Base-by-base conservation (phyloP, 2,797 vertebrate species). In the Pogoniulus pusillus region DNA sequence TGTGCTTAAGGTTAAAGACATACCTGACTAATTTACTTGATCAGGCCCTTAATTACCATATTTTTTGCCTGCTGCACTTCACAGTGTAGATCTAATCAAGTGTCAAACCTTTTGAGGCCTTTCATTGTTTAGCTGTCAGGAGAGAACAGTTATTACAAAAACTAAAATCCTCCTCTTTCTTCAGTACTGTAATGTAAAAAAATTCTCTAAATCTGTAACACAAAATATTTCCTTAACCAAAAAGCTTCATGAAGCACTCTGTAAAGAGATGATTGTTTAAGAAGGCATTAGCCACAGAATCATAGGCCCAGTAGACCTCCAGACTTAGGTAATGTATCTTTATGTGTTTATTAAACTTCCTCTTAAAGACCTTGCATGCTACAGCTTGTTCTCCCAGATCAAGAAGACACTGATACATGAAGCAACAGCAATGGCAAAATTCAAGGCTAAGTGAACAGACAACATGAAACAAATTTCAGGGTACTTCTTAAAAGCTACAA, bases 81-180 rank as follows among this genome's bases (percentile, higher is more conserved):
- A 83, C 69, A 77, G 65, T n/a, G 85, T 79, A 91, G 92, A 94
- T 91, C 89, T 94, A 95, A 95, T 94, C 89, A 95, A 92, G 78
- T 96, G 94, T 94, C 92, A 95, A 95, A 94, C 94, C 95, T 95
- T 91, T 86, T 93, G 91, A 95, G 94, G 93, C 93, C 93, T 94
- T 91, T 86, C 91, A 95, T 95, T 95, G 94, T 95, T 94, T 88
- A 95, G 89, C 87, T 95, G 95, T 96, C 93, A 95, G 93, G 55
- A 84, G 94, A 87, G 92, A 95, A 89, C 73, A 82, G 89, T 93
- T 93, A 96, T 94, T 93, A 95, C 9, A 92, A 91, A 93, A 93
- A 93, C 91, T 41, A 68, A 93, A 95, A 94, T 95, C 91, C 93
- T 95, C 94, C 89, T 93, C 92, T 95, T 94, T 93, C 89, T 93